Conservation (phyloP, 1,140 invertebrate genomes). For the Hyphantria cunea region DNA sequence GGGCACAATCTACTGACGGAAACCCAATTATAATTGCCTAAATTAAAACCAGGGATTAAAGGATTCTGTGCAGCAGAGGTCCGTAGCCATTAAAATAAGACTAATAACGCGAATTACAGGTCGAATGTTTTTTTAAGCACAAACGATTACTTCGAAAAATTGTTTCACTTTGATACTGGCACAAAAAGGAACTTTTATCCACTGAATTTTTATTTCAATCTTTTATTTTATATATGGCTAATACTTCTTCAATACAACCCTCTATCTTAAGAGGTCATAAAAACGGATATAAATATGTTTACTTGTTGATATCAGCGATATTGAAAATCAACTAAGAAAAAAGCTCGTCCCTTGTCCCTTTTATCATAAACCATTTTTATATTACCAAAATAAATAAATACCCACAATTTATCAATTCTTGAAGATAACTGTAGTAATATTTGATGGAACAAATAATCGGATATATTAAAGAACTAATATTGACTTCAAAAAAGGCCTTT, state of each 20-base stretch:
- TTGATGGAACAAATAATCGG: conserved; percentile 22
- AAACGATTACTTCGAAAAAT: background rate
- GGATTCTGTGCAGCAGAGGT: background rate
- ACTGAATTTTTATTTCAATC: background rate
- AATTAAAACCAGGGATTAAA: conserved; percentile 1
- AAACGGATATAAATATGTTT: conserved; percentile 16
- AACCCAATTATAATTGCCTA: background rate
- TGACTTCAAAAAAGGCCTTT: conserved; percentile 10
- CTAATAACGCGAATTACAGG: conserved; percentile 2
- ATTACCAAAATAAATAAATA: conserved; percentile 9
- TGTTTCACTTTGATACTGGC: no score
- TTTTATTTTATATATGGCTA: background rate
- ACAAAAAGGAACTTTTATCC: no score
- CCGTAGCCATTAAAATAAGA: conserved; percentile 2
- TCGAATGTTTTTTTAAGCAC: background rate
- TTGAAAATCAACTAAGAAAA: conserved; percentile 12
- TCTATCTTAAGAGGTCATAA: conserved; percentile 7
- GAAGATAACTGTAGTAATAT: conserved; percentile 10
- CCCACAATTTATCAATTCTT: background rate
- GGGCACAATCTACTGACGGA: background rate
- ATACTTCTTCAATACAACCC: background rate
- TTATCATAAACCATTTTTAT: conserved; percentile 3
- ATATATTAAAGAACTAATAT: conserved; percentile 28
- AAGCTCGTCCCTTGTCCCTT: conserved; percentile 8
- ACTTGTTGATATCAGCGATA: conserved; percentile 10